Base-by-base conservation (phyloP, 2,888 invertebrate species). In the Brachypterus glaber region DNA sequence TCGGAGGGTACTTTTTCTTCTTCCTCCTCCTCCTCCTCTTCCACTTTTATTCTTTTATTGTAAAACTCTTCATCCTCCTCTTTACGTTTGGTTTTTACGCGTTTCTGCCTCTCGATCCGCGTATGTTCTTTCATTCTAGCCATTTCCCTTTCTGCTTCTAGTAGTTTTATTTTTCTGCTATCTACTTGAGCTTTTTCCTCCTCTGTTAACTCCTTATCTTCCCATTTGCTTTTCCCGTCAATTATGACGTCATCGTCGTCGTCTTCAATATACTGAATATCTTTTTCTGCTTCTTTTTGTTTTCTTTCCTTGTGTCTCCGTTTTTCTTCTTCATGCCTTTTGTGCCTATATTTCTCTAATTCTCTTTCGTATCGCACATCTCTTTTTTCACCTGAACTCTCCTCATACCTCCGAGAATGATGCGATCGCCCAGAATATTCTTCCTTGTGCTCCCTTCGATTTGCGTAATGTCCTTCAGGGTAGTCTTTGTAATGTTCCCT, bases 91-190 rank as follows among this genome's bases (percentile, higher is more conserved):
- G 63, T 50, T 54, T 62, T 60, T 53, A 63, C 55, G 9, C 87
- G 71, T 0, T 84, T 79, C 60, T 84, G 82, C 11, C 85, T 62
- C 57, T 86, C 86, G 36, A 74, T 72, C 14, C 81, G 71, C 0
- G 82, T 82, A 35, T 77, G 77, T 59, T 85, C 79, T 61, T 85
- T 86, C 37, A 84, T 73, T 49, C 82, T 74, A 2, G 80, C 81
- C 75, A 80, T 84, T 66, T 87, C 82, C 17, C 84, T 68, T 54
- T 82, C 82, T 69, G 82, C 82, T 61, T 79, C 80, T 43, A 84
- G 59, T 31, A 84, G 64, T 54, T 77, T 77, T 45, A 79, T 77
- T 52, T 77, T 73, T 50, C 85, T 68, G 56, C 78, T 72, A 42
- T 72, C 72, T 34, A 64, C 63, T 42, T 66, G 63, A 17, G 57